These are phyloP conservation scores for Macropodus opercularis DNA, from an alignment of 2,797 vertebrate genomes.

Conservation along the genomic window DNA sequence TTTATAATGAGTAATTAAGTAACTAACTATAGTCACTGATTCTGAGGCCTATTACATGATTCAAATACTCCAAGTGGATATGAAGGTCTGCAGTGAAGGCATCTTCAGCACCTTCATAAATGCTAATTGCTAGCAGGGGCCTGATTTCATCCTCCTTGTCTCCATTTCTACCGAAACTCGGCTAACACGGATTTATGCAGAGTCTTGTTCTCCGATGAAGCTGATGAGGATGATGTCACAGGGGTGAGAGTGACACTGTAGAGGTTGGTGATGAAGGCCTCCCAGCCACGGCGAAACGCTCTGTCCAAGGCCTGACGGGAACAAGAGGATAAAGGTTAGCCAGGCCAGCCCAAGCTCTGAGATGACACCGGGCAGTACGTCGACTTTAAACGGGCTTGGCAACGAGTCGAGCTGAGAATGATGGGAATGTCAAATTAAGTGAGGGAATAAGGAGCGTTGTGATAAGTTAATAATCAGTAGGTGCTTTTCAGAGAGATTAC, in stretches of 20 bases:
- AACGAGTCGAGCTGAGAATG: no score
- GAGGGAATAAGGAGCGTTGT: no score
- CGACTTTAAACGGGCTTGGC: no score
- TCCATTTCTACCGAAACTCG: conserved; percentile 61
- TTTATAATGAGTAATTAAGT: conserved; percentile 23
- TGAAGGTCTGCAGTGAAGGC: background rate
- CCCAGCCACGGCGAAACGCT: conserved; percentile 83
- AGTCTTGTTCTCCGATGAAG: conserved; percentile 41
- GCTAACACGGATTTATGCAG: conserved; percentile 47
- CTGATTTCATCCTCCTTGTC: background rate
- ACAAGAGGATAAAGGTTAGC: conserved; percentile 8
- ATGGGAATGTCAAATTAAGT: no score
- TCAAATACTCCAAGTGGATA: background rate
- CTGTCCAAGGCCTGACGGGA: conserved; percentile 77
- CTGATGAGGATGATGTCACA: conserved; percentile 41
- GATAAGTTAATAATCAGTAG: no score
- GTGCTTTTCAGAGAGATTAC: no score
- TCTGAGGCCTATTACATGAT: conserved; percentile 4
- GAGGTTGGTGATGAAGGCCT: conserved; percentile 80
- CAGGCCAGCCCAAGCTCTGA: no score
- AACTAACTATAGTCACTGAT: conserved; percentile 25
- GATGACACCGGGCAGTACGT: no score
- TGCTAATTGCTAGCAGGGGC: background rate
- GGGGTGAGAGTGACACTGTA: conserved; percentile 81
- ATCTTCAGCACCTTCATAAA: conserved; percentile 1